Evolutionary conservation across 2,113 vertebrate species (phyloP).

Genomic region (Hyaena hyaena): DNA sequence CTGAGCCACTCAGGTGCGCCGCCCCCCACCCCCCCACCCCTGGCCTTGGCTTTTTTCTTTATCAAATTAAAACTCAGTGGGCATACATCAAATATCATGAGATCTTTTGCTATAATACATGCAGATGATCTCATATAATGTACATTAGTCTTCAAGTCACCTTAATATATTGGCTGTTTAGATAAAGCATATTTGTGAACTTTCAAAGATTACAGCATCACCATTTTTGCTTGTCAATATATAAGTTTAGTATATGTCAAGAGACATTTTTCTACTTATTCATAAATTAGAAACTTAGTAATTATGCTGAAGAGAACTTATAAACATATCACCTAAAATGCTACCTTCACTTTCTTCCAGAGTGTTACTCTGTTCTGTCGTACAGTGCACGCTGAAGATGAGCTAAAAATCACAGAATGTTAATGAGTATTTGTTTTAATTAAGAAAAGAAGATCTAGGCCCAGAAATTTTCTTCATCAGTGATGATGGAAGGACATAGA

Average conservation of each 20-base stretch:
- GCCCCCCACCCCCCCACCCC: neutral
- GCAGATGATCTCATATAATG: neutral
- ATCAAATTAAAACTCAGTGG: constrained; percentile 26
- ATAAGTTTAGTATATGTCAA: constrained; percentile 37
- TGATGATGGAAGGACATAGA: constrained; percentile 16
- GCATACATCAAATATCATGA: constrained; percentile 6
- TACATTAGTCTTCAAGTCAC: constrained; percentile 10
- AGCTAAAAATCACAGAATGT: constrained; percentile 41
- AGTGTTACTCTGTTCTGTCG: constrained; percentile 26
- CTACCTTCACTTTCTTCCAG: neutral
- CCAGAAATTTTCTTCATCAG: constrained; percentile 17
- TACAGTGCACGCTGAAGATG: constrained; percentile 23
- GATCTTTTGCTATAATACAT: constrained; percentile 33
- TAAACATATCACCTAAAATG: constrained; percentile 24
- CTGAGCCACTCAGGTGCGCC: neutral
- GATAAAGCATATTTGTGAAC: neutral
- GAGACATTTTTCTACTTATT: constrained; percentile 30
- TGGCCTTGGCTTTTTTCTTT: neutral
- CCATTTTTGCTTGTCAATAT: constrained; percentile 29
- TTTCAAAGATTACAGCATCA: neutral
- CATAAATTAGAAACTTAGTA: constrained; percentile 38
- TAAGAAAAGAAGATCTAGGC: constrained; percentile 14
- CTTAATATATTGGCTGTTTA: neutral
- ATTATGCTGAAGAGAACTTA: constrained; percentile 43
- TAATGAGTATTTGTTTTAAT: constrained; percentile 49